phyloP scores from a whole-genome alignment of 2,797 vertebrate genomes.

The Periparus ater region DNA sequence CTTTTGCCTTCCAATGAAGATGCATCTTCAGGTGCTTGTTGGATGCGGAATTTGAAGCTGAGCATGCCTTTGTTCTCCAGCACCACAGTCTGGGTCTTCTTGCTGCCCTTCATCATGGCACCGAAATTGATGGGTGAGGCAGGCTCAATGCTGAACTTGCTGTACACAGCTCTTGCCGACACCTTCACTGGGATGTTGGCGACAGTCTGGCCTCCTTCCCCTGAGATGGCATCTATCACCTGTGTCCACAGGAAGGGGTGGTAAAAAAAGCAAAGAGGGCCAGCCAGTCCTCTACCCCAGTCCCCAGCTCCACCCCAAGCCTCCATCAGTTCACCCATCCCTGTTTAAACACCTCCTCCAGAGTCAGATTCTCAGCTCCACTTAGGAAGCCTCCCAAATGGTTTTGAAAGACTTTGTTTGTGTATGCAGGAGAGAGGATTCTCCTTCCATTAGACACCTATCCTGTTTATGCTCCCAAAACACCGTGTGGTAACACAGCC shows the following conservation, averaged over 20 bases:
- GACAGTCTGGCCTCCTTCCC: slow-evolving; percentile 76
- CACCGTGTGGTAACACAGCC: fast-evolving
- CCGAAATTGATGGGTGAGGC: slow-evolving; percentile 83
- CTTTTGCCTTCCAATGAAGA: slow-evolving; percentile 35
- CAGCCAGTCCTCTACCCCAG: not conserved
- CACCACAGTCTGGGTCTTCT: slow-evolving; percentile 75
- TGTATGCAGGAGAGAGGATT: not conserved
- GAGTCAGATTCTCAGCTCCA: not conserved
- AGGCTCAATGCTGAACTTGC: slow-evolving; percentile 85
- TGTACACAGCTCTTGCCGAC: slow-evolving; percentile 79
- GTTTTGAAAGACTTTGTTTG: not conserved
- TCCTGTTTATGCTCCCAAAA: not conserved
- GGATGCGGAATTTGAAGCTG: slow-evolving; percentile 79
- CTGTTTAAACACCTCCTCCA: not conserved
- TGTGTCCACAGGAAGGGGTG: slow-evolving; percentile 35
- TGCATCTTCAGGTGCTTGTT: slow-evolving; percentile 46
- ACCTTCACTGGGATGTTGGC: slow-evolving; percentile 79
- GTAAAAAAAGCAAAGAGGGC: not conserved
- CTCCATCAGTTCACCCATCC: not conserved
- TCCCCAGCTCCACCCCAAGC: too few relatives aligned
- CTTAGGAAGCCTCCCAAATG: not conserved
- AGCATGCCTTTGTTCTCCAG: slow-evolving; percentile 86
- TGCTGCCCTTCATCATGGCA: slow-evolving; percentile 75
- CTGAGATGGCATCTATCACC: slow-evolving; percentile 84
- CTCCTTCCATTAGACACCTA: not conserved